Conservation (phyloP, 2,113 vertebrate species). For the Catharus minimus region DNA sequence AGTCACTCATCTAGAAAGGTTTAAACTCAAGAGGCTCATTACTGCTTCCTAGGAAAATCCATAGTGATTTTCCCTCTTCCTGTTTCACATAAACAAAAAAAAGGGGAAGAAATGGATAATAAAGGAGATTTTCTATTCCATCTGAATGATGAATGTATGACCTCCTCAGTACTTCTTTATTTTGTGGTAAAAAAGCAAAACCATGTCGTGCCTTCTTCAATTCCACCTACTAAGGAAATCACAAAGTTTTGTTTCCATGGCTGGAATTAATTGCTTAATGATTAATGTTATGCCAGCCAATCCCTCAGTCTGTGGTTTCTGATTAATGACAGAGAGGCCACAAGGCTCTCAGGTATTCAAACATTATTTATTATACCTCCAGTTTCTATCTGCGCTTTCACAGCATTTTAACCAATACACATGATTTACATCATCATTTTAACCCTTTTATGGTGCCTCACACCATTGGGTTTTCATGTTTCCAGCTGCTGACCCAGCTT, state of each 20-base stretch:
- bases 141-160: not conserved
- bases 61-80: not conserved
- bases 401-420: constrained; percentile 40
- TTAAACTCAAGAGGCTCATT: not conserved
- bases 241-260: constrained; percentile 15
- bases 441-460: constrained; percentile 27
- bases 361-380: constrained; percentile 49
- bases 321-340: constrained; percentile 57
- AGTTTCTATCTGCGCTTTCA: constrained; percentile 28
- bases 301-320: constrained; percentile 50
- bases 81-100: not conserved
- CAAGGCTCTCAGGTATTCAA: constrained; percentile 37
- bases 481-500: not conserved
- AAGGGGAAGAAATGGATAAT: not conserved
- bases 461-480: not conserved
- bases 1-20: not conserved
- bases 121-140: not conserved
- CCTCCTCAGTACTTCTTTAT: not conserved
- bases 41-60: not conserved
- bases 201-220: not conserved
- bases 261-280: constrained; percentile 56
- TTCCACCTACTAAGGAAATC: constrained; percentile 38
- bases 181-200: constrained; percentile 5
- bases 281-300: constrained; percentile 57
- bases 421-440: not conserved